Base-by-base conservation (phyloP, 2,113 vertebrate species). In the Dipodomys stephensi region DNA sequence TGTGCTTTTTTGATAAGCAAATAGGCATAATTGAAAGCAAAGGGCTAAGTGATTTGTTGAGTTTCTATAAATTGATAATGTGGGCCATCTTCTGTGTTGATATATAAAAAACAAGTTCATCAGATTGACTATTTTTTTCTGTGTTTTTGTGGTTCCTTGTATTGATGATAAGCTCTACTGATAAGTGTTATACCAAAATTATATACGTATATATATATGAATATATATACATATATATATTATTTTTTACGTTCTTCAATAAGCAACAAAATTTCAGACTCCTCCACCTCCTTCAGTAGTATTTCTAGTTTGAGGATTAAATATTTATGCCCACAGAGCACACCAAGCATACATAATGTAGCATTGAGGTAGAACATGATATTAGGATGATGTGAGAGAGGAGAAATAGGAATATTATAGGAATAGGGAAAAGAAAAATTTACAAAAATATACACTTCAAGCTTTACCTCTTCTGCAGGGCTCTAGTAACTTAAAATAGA, bases 81-180 rank as follows among this genome's bases (percentile, higher is more conserved):
- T 49, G 6, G 6, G 62, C 6, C 44, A 12, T 20, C 94, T 93
- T 92, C 76, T 90, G 96, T 90, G 2, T 72, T 79, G 68, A 46
- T 35, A 32, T 20, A 0, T 28, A 71, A 44, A 82, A 49, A 32
- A 20, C 8, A 62, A 82, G 87, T 69, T 90, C 49, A 62, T 49
- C 6, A 69, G 20, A 81, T 80, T 87, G 7, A 35, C 10, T 88
- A 10, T 44, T 95, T 94, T 92, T 19, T 83, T 6, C 57, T 19
- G 8, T 44, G 77, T 80, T 3, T 80, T 1, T 77, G 9, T 22
- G 72, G 46, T 18, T 80, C 71, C 13, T 78, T 13, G 78, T 73
- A 44, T 67, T 87, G 8, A 30, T 53, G n/a, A 69, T 77, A 32
- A 86, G 65, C 13, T 69, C 25, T 1, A 44, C 6, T 53, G 39